Evolutionary conservation across 2,888 invertebrate genomes (phyloP), one percentile per base, ranked within the genome.

Genomic region (Penaeus monodon): DNA sequence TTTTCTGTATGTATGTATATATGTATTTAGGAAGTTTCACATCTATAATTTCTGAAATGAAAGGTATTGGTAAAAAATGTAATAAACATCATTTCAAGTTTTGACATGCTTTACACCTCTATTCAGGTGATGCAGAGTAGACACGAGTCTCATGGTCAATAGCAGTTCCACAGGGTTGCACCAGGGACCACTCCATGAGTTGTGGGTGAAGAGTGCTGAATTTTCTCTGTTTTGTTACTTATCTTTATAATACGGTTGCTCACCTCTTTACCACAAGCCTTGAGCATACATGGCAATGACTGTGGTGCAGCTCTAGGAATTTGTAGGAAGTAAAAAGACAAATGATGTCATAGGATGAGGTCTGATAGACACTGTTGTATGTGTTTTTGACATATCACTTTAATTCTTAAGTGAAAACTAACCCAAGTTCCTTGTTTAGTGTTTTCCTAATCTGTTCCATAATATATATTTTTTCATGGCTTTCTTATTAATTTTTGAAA

Each of bases 341-440:
- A 77, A 17, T 49, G 63, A 77, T 27, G 57, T 20, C 63, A 49
- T 77, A 77, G 33, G 77, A 20, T 77, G 65, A 64, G 64, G 65
- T 38, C 44, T 44, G n/a, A 29, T 27, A 27, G 44, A n/a, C 44
- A 64, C 64, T 82, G 57, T 64, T 57, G 57, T 82, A 74, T 77
- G 74, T 63, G 63, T 29, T 84, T 78, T 63, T 73, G 64, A 84
- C 84, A 84, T 84, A 84, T 84, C 84, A 84, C 84, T n/a, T 78
- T 84, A 84, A 78, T 65, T 76, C 17, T 66, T 84, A 84, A 84
- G 84, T 77, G 63, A 78, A 66, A 44, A 84, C 80, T 80, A 80
- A 80, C 80, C 64, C 38, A 38, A 66, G 80, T 80, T 80, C 80
- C 80, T 80, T 80, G 38, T 80, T 80, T 80, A 66, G 80, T 80